Percentiles rank a stretch among this genome's conserved stretches.
These are phyloP conservation scores for Motacilla alba DNA, from an alignment of 2,113 vertebrate species.

Conservation along the genomic window DNA sequence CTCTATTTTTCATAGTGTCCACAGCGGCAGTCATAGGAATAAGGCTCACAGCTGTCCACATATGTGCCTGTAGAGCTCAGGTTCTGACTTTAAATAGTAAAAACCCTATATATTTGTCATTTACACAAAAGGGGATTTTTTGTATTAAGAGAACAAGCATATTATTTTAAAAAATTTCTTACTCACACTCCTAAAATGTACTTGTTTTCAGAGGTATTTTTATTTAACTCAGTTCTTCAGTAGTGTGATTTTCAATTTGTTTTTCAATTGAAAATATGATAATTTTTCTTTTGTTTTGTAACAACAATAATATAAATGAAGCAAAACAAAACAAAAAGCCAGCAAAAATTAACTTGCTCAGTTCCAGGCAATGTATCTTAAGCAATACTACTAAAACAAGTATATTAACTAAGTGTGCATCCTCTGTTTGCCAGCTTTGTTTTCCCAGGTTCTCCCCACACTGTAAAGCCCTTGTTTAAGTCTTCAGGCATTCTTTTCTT, in stretches of 20 bases:
- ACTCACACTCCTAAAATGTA: too few species aligned
- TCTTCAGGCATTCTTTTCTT: not conserved
- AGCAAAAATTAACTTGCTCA: not conserved
- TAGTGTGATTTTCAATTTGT: not conserved
- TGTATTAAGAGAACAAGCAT: not conserved
- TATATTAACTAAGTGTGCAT: not conserved
- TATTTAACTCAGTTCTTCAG: not conserved
- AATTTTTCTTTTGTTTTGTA: not conserved
- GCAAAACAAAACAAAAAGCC: not conserved
- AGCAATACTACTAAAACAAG: not conserved
- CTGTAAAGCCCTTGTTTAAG: not conserved
- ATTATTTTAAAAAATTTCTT: not conserved
- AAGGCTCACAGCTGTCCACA: not conserved
- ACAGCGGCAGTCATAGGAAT: not conserved
- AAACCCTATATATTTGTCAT: not conserved
- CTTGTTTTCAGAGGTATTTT: not conserved
- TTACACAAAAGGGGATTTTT: not conserved
- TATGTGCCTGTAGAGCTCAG: not conserved
- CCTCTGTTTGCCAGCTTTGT: not conserved
- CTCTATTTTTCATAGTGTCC: not conserved
- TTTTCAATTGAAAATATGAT: not conserved
- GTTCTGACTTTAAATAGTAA: not conserved
- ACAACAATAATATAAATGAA: not conserved
- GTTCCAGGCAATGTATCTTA: not conserved
- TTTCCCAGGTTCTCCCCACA: not conserved